Conservation (phyloP, 1,140 invertebrate species). For the Bacillus rossius region DNA sequence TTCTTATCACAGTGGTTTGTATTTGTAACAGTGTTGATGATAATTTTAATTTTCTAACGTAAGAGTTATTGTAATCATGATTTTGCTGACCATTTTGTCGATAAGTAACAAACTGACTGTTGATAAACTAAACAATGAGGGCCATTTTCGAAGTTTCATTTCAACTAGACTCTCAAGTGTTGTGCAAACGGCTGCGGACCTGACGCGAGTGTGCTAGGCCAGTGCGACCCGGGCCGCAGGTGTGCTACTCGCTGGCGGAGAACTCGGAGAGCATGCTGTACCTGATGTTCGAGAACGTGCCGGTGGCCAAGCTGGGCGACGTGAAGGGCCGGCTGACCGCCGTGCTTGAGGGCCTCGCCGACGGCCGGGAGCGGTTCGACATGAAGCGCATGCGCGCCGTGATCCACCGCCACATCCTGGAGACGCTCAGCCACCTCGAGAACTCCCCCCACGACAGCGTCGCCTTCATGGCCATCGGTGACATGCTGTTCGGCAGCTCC, state of each 20-base stretch:
- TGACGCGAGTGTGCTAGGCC: too few relatives aligned
- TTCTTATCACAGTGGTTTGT: too few relatives aligned
- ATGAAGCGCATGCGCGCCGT: slow-evolving; percentile 68
- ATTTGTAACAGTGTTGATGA: too few relatives aligned
- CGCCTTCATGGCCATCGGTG: slow-evolving; percentile 70
- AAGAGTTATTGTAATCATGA: background rate
- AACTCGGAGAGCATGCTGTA: slow-evolving; percentile 64
- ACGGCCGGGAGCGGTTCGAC: slow-evolving; percentile 56
- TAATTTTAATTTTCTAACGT: too few relatives aligned
- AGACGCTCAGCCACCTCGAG: slow-evolving; percentile 66
- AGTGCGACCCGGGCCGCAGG: too few relatives aligned
- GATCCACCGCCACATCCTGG: slow-evolving; percentile 64
- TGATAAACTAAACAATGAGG: too few relatives aligned
- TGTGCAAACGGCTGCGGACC: too few relatives aligned
- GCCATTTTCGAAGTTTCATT: too few relatives aligned
- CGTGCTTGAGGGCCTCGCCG: slow-evolving; percentile 48
- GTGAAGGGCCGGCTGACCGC: slow-evolving; percentile 56
- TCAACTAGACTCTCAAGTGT: too few relatives aligned
- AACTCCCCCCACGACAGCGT: slow-evolving; percentile 68
- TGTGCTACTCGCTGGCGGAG: slow-evolving; percentile 60
- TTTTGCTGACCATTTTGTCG: background rate
- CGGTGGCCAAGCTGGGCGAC: slow-evolving; percentile 55
- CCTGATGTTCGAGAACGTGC: slow-evolving; percentile 73
- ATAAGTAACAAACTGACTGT: too few relatives aligned
- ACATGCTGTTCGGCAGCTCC: slow-evolving; percentile 73